Evolutionary conservation across 2,113 vertebrate genomes (phyloP).

Genomic region (Oriolus oriolus): DNA sequence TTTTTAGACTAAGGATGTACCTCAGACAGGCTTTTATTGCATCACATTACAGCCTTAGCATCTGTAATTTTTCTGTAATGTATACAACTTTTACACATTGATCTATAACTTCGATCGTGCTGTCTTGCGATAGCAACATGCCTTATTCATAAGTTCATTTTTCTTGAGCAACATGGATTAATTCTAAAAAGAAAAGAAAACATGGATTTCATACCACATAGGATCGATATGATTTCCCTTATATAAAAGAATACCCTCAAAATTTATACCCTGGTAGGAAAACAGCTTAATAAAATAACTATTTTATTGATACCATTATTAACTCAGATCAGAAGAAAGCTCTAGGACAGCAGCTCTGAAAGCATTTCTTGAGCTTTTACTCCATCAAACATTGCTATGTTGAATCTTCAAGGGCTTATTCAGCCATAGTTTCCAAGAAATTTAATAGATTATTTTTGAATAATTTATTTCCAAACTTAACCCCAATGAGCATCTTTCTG

Average conservation of each 20-base stretch:
- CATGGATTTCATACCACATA: background rate
- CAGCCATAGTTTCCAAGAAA: background rate
- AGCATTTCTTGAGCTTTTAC: background rate
- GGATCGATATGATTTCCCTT: background rate
- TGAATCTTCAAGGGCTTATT: background rate
- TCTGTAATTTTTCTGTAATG: background rate
- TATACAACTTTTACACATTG: background rate
- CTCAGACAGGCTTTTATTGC: background rate
- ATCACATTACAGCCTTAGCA: background rate
- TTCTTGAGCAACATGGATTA: background rate
- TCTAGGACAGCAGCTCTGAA: background rate
- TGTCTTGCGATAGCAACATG: background rate
- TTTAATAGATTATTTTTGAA: background rate
- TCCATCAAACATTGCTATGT: background rate
- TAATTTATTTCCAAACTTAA: background rate
- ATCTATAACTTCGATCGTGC: background rate
- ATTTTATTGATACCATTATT: background rate
- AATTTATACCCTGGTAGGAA: background rate
- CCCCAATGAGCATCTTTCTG: background rate
- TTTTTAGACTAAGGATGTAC: background rate
- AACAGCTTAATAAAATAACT: background rate
- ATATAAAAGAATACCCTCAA: background rate
- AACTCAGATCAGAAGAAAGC: background rate
- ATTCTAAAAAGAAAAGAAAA: background rate
- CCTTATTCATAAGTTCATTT: background rate